phyloP scores from a whole-genome alignment of 2,113 vertebrate genomes.

The Oophaga pumilio region DNA sequence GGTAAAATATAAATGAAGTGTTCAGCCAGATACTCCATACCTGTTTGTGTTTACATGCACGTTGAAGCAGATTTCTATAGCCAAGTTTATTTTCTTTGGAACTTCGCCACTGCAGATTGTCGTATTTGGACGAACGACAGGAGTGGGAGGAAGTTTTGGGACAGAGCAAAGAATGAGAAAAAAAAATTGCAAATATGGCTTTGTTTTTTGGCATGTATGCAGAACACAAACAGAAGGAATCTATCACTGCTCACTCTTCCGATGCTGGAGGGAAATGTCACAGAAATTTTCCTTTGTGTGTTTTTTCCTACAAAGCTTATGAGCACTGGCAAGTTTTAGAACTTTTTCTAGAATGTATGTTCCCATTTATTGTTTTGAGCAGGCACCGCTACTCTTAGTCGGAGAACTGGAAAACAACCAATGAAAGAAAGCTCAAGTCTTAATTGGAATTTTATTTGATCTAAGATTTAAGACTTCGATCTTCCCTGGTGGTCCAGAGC shows the following conservation, averaged over 20 bases:
- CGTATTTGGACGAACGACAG: slow-evolving; percentile 58
- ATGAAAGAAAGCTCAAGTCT: neutral
- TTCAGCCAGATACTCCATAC: neutral
- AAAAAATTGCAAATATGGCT: slow-evolving; percentile 41
- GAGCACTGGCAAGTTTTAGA: neutral
- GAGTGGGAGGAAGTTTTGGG: slow-evolving; percentile 64
- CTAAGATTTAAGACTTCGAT: no score
- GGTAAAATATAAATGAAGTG: neutral
- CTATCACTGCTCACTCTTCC: slow-evolving; percentile 33
- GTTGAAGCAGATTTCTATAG: slow-evolving; percentile 54
- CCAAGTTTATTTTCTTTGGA: slow-evolving; percentile 64
- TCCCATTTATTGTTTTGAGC: neutral
- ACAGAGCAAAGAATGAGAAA: slow-evolving; percentile 52
- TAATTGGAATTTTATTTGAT: neutral
- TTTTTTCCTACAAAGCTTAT: slow-evolving; percentile 9
- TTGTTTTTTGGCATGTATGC: slow-evolving; percentile 33
- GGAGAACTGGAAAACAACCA: neutral
- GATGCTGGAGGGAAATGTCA: slow-evolving; percentile 22
- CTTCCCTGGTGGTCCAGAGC: neutral
- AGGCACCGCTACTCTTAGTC: neutral
- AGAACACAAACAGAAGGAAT: slow-evolving; percentile 19
- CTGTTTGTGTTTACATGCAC: slow-evolving; percentile 47
- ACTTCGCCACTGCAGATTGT: slow-evolving; percentile 47
- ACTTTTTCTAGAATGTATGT: neutral
- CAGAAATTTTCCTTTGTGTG: slow-evolving; percentile 10